Evolutionary conservation across 2,888 invertebrate species (phyloP).

Genomic region (Caenorhabditis drosophilae): DNA sequence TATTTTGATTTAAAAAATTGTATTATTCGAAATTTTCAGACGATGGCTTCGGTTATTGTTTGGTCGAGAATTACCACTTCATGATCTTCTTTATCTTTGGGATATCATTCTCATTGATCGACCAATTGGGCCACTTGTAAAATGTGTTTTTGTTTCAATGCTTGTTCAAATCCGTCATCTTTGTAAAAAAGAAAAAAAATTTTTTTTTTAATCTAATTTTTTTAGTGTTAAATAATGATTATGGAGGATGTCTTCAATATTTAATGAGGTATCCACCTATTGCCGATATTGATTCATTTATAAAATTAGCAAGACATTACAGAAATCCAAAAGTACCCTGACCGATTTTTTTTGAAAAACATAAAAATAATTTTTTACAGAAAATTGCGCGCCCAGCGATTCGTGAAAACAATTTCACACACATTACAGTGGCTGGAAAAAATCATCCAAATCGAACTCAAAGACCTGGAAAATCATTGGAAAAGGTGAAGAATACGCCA

Average conservation of each 20-base stretch:
- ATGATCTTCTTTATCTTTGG: constrained; percentile 81
- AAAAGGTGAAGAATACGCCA: no score
- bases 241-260: constrained; percentile 76
- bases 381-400: constrained; percentile 68
- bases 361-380: constrained; percentile 53
- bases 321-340: constrained; percentile 72
- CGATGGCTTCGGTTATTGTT: constrained; percentile 84
- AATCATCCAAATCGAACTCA: constrained; percentile 56
- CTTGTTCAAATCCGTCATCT: constrained; percentile 78
- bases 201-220: background rate
- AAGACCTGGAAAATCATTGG: background rate
- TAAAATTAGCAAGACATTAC: constrained; percentile 75
- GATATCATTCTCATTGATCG: constrained; percentile 82
- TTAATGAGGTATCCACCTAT: constrained; percentile 78
- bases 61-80: constrained; percentile 82
- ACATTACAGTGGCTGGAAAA: constrained; percentile 57
- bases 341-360: background rate
- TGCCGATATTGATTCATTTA: constrained; percentile 76
- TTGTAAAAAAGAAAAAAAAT: constrained; percentile 73
- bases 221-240: constrained; percentile 70
- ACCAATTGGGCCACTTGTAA: constrained; percentile 73
- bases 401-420: constrained; percentile 47
- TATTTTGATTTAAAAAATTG: background rate
- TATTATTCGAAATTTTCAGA: no score
- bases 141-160: constrained; percentile 81